These are phyloP conservation scores for Aphidius colemani DNA, from an alignment of 2,888 invertebrate genomes.

Conservation along the genomic window DNA sequence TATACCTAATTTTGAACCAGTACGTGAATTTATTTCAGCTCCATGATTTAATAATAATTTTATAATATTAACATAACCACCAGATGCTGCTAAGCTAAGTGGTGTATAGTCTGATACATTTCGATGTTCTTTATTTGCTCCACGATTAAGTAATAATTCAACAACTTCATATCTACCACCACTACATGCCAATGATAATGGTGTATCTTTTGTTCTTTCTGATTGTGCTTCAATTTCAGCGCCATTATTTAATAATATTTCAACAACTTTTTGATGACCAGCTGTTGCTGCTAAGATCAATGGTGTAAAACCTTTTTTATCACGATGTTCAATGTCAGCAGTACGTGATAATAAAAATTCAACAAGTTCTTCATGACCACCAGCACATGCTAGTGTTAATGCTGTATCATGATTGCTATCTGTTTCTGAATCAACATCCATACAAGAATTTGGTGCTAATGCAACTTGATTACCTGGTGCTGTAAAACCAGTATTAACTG, in stretches of 20 bases:
- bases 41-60: slow-evolving; percentile 89
- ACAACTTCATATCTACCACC: slow-evolving; percentile 97
- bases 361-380: slow-evolving; percentile 95
- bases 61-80: slow-evolving; percentile 98
- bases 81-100: slow-evolving; percentile 96
- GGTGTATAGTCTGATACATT: slow-evolving; percentile 99
- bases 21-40: slow-evolving; percentile 97
- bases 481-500: slow-evolving; percentile 25
- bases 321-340: slow-evolving; percentile 94
- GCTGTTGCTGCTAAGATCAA: slow-evolving; percentile 96
- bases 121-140: slow-evolving; percentile 96
- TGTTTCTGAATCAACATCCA: slow-evolving; percentile 97
- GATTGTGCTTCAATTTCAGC: slow-evolving; percentile 99
- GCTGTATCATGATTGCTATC: slow-evolving; percentile 99
- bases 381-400: slow-evolving; percentile 94
- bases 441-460: slow-evolving; percentile 70
- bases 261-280: slow-evolving; percentile 90
- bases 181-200: slow-evolving; percentile 94
- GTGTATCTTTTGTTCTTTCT: slow-evolving; percentile 98
- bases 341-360: slow-evolving; percentile 88
- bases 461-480: slow-evolving; percentile 51
- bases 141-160: slow-evolving; percentile 83
- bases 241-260: slow-evolving; percentile 87
- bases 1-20: slow-evolving; percentile 96
- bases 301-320: slow-evolving; percentile 98